Conservation (phyloP, 92 coral and sea anemone genomes). For the Epizoanthus stellaris region DNA sequence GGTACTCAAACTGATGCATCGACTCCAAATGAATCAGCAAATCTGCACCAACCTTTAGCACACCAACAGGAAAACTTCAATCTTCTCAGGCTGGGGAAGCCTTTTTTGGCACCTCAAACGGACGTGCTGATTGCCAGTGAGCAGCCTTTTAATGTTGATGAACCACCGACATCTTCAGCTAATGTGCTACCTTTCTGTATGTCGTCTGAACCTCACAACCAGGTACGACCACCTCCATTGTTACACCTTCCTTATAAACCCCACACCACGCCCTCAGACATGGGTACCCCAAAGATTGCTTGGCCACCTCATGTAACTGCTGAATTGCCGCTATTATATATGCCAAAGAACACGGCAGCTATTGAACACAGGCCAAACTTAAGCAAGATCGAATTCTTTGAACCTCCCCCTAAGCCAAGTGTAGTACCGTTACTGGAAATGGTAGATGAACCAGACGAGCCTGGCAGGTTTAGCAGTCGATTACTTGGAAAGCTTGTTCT, state of each 20-base stretch:
- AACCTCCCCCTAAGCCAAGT: conserved; percentile 46
- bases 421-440: conserved; percentile 19
- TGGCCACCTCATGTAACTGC: conserved; percentile 1
- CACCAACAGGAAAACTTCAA: neutral
- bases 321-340: conserved; percentile 20
- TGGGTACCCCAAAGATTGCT: neutral
- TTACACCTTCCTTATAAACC: too few species aligned
- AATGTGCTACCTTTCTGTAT: neutral
- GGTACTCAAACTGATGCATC: conserved; percentile 22
- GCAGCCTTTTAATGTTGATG: neutral
- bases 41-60: neutral
- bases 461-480: neutral
- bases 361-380: conserved; percentile 53
- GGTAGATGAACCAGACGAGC: neutral
- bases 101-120: neutral
- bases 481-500: neutral
- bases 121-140: neutral
- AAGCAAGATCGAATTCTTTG: conserved; percentile 70
- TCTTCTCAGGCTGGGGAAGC: neutral
- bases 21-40: neutral
- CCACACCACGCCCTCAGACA: neutral
- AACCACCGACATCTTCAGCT: neutral
- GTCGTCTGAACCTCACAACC: neutral
- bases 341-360: neutral
- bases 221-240: too few species aligned